Evolutionary conservation across 2,888 invertebrate genomes (phyloP), one percentile per base, ranked within the genome.

Genomic region (Lycophotia porphyrea): DNA sequence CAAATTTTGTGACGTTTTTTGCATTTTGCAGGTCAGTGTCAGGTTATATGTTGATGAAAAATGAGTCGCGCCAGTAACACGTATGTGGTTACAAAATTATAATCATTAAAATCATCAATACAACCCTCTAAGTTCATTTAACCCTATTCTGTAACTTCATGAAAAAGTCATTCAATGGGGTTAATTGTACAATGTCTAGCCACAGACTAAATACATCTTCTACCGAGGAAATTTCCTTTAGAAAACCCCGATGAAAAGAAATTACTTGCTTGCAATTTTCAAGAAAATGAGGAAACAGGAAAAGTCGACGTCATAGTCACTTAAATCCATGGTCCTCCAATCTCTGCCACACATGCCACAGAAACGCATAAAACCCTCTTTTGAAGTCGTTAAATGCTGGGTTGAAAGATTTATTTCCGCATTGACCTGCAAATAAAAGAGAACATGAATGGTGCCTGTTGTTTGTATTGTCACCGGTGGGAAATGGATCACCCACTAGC

Each of bases 401-500:
- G 1, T 34, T 68, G 61, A 61, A 72, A 78, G 64, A 73, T 78
- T 84, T 84, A 84, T 75, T 78, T 65, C 52, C 81, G 15, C 13
- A 55, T 61, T 79, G 71, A 74, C 84, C 80, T 47, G 67, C 60
- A 65, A 79, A 79, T 71, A 84, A 84, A 74, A 61, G 72, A 42
- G 68, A 74, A 74, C 71, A 84, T 71, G 84, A 84, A 74, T 81
- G 65, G 71, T 74, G 68, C 44, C 42, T 61, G 68, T 36, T 74
- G 80, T 80, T 84, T 66, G 71, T 82, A 52, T 66, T 84, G 82
- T 74, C 82, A 66, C 47, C 61, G 55, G 71, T 80, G 84, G 68
- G 80, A 84, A 84, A 84, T 84, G 84, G 80, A 82, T 82, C 61
- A 70, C 71, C 64, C n/a, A 64, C 67, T 71, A 55, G 68, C 66